Base-by-base conservation (phyloP, 2,888 invertebrate genomes). In the Aphidoletes aphidimyza region DNA sequence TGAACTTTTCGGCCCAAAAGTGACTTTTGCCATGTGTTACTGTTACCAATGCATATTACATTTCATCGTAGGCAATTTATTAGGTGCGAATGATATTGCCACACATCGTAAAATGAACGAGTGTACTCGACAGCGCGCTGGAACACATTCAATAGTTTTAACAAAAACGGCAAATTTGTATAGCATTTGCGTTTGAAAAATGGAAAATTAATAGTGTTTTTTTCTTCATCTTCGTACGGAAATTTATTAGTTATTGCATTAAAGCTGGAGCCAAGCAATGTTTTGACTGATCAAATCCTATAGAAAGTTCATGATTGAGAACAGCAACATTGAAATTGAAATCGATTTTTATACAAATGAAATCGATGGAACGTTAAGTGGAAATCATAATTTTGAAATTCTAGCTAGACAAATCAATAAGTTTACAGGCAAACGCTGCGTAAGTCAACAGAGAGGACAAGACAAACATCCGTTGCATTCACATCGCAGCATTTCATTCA, bases 21-120 rank as follows among this genome's bases (percentile, higher is more conserved):
- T 81, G 6, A 81, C 81, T 37, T 81, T 81, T 81, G 81, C 81
- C 81, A 81, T 81, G 81, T 81, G 81, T 6, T 81, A 22, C n/a
- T 37, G 11, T n/a, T 78, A 37, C 81, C 81, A 81, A 30, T 30
- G 69, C 30, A 81, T 81, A 81, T 81, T 37, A 37, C 81, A 81
- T 81, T 81, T 81, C 81, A 81, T 81, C 81, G 81, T 81, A 37
- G 37, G 37, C 81, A 81, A 81, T 81, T 81, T 81, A 81, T 81
- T 81, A 22, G 81, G 81, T 81, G 81, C 81, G 81, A 81, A 78
- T 78, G 78, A 78, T 36, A 78, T 78, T 81, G 81, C 81, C n/a
- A 37, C 81, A 81, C 81, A 81, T 81, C 81, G 81, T 81, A 81
- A 81, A 81, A 81, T 11, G 69, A 37, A 22, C 22, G 37, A 37